phyloP scores from a whole-genome alignment of 2,113 vertebrate genomes.

The Lipophrys pholis region DNA sequence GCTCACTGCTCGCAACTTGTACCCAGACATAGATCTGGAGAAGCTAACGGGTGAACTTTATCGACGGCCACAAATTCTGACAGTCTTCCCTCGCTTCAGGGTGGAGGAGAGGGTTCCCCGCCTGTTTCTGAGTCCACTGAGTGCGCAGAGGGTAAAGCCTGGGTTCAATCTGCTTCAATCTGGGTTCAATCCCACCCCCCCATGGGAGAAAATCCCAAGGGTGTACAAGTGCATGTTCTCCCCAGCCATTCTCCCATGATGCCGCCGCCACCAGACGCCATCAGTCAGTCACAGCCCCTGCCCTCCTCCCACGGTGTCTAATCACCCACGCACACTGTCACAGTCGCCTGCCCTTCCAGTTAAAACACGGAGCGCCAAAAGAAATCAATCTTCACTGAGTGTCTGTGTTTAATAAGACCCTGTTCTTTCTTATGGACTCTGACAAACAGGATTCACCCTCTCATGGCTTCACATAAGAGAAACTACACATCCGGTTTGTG shows the following conservation, averaged over 20 bases:
- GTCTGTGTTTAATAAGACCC: conserved; percentile 68
- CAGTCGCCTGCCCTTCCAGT: conserved; percentile 57
- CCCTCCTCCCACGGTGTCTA: conserved; percentile 54
- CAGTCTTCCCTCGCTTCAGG: conserved; percentile 31
- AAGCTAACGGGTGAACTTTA: conserved; percentile 20
- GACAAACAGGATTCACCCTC: conserved; percentile 53
- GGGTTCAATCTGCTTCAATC: conserved; percentile 14
- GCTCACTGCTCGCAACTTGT: conserved; percentile 25
- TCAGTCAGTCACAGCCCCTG: conserved; percentile 73
- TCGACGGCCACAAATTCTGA: conserved; percentile 16
- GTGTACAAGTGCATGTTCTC: conserved; percentile 34
- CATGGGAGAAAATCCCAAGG: conserved; percentile 22
- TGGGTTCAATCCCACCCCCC: conserved; percentile 17
- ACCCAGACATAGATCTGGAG: conserved; percentile 25
- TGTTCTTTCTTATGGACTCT: conserved; percentile 72
- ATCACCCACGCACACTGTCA: conserved; percentile 64
- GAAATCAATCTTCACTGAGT: conserved; percentile 72
- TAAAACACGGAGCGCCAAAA: conserved; percentile 62
- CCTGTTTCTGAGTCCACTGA: conserved; percentile 22
- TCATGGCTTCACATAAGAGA: conserved; percentile 13
- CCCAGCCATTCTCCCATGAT: background rate
- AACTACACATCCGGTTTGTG: background rate
- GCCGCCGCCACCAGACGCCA: conserved; percentile 42
- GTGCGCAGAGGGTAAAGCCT: conserved; percentile 25
- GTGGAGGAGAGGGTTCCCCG: conserved; percentile 2